Evolutionary conservation across 1,140 invertebrate species (phyloP), one percentile per base, ranked within the genome.

Genomic region (Drosophila melanica): DNA sequence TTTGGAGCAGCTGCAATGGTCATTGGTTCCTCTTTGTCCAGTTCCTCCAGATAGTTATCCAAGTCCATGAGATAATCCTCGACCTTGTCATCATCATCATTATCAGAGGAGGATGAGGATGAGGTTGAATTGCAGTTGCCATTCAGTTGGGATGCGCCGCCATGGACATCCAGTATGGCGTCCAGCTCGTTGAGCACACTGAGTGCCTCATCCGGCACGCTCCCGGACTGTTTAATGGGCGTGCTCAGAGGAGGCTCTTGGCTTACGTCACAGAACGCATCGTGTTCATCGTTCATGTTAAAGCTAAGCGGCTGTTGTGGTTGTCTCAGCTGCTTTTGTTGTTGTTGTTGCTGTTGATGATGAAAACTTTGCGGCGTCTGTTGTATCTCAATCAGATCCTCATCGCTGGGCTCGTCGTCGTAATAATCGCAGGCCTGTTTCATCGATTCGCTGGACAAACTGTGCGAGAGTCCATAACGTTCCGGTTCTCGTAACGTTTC

Each of bases 11-110:
- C 4, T 4, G 68, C 62, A 5, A 81, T 67, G 11, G 37, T 57
- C 20, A 87, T 11, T 0, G 79, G 66, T 30, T 82, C 84, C 42
- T 87, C 82, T 47, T 89, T 78, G 37, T 92, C 91, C 67, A 92
- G 75, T 65, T 91, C 76, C 41, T 92, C 91, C 35, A 92, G 57
- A 65, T 92, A 92, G 51, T 90, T 90, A 57, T 92, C 91, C 65
- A 92, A 64, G 35, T 92, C 91, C 73, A 91, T 79, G 3, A 92
- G 71, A 57, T 90, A 92, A 27, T 92, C 79, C 65, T 92, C 90
- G 3, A 92, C 80, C 62, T 90, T 90, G 45, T 79, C 82, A 27
- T 79, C 82, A 35, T 87, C 80, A 44, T 81, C 82, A 35, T 87
- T 78, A 44, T 81, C 64, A 11, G 55, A 48, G 27, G 55, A 67